These are phyloP conservation scores for Rhynchomys soricoides DNA, from an alignment of 2,113 vertebrate species.

Conservation along the genomic window DNA sequence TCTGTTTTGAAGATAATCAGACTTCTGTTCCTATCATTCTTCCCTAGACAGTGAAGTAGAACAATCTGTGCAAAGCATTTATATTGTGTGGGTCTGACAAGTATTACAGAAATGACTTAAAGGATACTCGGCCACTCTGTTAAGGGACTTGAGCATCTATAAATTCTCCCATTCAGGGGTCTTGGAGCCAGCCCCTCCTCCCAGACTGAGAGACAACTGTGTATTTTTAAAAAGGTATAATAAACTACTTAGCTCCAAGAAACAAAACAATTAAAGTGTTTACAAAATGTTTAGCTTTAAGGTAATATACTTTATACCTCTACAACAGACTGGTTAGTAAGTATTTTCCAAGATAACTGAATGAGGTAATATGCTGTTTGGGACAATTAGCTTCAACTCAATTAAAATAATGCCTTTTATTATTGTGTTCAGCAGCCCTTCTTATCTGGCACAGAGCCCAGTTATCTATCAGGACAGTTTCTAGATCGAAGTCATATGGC, in stretches of 20 bases:
- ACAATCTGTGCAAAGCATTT: neutral
- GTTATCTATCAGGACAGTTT: neutral
- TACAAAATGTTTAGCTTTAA: conserved; percentile 1
- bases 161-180: neutral
- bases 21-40: no score
- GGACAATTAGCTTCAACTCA: conserved; percentile 17
- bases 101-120: neutral
- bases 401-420: conserved; percentile 31
- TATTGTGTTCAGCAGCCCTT: neutral
- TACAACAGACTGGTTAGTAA: conserved; percentile 9
- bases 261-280: conserved; percentile 38
- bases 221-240: conserved; percentile 7
- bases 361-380: conserved; percentile 26
- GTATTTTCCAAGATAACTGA: conserved; percentile 20
- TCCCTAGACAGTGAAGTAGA: neutral
- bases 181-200: neutral
- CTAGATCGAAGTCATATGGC: neutral
- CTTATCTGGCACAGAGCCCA: neutral
- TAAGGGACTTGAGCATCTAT: neutral
- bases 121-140: neutral
- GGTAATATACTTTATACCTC: neutral
- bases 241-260: neutral
- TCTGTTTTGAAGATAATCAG: neutral
- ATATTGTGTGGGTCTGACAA: neutral
- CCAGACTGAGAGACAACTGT: neutral